Evolutionary conservation across 2,888 invertebrate species (phyloP), one percentile per base, ranked within the genome.

Genomic region (Athalia cordata): DNA sequence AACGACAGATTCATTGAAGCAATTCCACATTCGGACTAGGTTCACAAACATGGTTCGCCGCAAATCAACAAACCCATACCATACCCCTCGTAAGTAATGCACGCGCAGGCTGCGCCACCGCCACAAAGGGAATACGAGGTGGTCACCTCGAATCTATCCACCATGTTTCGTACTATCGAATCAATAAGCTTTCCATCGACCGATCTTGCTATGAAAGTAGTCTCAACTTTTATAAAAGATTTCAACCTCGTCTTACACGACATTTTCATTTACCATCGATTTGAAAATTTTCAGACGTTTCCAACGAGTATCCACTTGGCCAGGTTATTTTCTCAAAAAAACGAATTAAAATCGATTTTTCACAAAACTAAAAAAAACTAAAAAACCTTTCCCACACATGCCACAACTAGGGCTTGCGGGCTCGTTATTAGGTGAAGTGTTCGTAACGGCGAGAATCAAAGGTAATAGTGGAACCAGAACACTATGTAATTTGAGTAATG

Each of bases 21-120:
- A 47, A 72, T 72, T 72, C 15, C 72, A 13, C 43, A 13, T 59
- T 59, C 57, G 59, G 57, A 72, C 72, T 59, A 5, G 57, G 59
- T 57, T 72, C n/a, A 59, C 72, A 72, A 72, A 72, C 57, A 57
- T 57, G 72, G 72, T 72, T 47, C 9, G 59, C 72, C 72, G 72
- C 72, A 72, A 72, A 72, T 72, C 59, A 72, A 72, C 72, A 72
- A 72, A 29, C 72, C 72, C 59, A 72, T 72, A 47, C 72, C 59
- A 59, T 59, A 72, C 47, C 47, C 4, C 65, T 13, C 59, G 59
- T 52, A 59, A 47, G 72, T 72, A 72, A 72, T 72, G 72, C 45
- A 72, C 29, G 59, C 72, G 47, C 72, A 47, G 59, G 59, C 72
- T 59, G 72, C 45, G 57, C 47, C 59, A 45, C 9, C 47, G 52